Evolutionary conservation across 2,888 invertebrate genomes (phyloP).

Genomic region (Lottia gigantea): DNA sequence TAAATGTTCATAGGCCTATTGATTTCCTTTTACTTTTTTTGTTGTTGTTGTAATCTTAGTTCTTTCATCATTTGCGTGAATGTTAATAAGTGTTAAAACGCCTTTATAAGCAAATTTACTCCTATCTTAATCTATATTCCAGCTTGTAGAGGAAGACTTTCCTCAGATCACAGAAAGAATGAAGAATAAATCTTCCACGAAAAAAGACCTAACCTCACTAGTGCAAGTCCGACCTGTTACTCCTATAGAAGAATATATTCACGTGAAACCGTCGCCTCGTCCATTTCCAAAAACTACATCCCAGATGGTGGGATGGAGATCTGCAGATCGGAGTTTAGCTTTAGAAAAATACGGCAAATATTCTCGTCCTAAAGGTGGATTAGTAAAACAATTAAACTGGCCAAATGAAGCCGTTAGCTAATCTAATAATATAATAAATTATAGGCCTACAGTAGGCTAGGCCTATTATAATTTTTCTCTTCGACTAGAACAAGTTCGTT

Average conservation of each 20-base stretch:
- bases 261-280: slow-evolving; percentile 59
- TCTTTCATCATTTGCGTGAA: too few relatives aligned
- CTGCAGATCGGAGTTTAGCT: slow-evolving; percentile 45
- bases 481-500: not conserved
- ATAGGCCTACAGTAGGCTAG: too few relatives aligned
- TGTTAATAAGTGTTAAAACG: too few relatives aligned
- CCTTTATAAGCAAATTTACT: too few relatives aligned
- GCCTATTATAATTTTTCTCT: not conserved
- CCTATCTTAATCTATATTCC: slow-evolving; percentile 24
- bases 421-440: not conserved
- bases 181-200: slow-evolving; percentile 41
- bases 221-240: slow-evolving; percentile 58
- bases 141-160: slow-evolving; percentile 65
- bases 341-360: slow-evolving; percentile 65
- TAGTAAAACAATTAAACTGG: slow-evolving; percentile 65
- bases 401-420: slow-evolving; percentile 62
- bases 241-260: slow-evolving; percentile 58
- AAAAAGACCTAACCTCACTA: slow-evolving; percentile 43
- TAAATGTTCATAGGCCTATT: too few relatives aligned
- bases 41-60: too few relatives aligned
- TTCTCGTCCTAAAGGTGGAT: slow-evolving; percentile 61
- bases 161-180: slow-evolving; percentile 45
- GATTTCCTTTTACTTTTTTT: too few relatives aligned
- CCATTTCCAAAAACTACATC: slow-evolving; percentile 63
- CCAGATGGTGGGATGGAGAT: slow-evolving; percentile 64